Base-by-base conservation (phyloP, 2,888 invertebrate genomes). In the Drosophila glabriapex region DNA sequence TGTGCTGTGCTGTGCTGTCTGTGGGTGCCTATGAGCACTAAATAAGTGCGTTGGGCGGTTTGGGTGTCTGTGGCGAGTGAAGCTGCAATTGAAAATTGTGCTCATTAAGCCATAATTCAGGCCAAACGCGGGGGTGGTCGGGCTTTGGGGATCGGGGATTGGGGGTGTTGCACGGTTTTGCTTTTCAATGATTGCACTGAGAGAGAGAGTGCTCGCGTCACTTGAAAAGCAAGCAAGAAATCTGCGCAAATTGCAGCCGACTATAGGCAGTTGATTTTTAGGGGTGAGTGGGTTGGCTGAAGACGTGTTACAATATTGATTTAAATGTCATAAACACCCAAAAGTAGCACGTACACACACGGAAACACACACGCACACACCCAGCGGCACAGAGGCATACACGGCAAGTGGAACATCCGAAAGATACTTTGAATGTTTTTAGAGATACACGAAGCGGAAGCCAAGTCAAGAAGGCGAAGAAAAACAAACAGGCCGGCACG, bases 261-360 rank as follows among this genome's bases (percentile, higher is more conserved):
- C 22, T 25, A 55, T 41, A 50, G 35, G 16, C 41, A 50, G 31
- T 25, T n/a, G 37, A 19, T n/a, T 29, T 29, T 12, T 1, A 37
- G 28, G 37, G 7, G 10, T 28, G 3, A n/a, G 35, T 19, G 37
- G 19, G 56, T 4, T 4, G 16, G 58, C 59, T 60, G 52, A 52
- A 55, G 67, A 73, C 76, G 85, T 78, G 85, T 78, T 73, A 91
- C 78, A 80, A 89, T 91, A 91, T 88, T 88, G 88, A 88, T 88
- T 91, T 88, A 88, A 88, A 89, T 91, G 88, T 78, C 88, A 88
- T 90, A 91, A 89, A 89, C 91, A 88, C 75, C 86, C 70, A 82
- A 80, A 83, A 81, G 77, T 77, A 84, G 85, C 71, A 73, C 72
- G 69, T 64, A 74, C 60, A 69, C 19, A 64, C 52, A 52, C 55